Base-by-base conservation (phyloP, 2,888 invertebrate species). In the Vesta saturnalis region DNA sequence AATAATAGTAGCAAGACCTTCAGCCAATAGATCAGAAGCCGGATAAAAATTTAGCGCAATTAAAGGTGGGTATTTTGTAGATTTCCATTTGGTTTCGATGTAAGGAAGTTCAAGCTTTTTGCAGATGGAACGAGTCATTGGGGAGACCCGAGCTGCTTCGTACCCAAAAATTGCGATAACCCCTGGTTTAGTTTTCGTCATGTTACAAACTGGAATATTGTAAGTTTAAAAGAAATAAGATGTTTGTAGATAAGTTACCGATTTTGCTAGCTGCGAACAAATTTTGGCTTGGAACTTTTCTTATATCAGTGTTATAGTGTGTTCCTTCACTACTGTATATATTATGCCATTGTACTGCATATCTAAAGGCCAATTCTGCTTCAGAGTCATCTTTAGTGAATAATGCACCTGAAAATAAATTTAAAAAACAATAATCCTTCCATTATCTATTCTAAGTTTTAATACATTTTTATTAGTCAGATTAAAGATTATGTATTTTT, bases 111-210 rank as follows among this genome's bases (percentile, higher is more conserved):
- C 94, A 75, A 94, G 87, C 64, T 90, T 89, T 79, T 94, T 92
- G 75, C 94, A 93, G 73, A 96, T 90, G 30, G 94, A 94, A 80
- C 94, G 92, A 8, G 95, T 90, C 78, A 95, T 92, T 43, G 89
- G 87, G 1, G 92, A 86, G 0, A 91, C 87, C 39, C 86, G 82
- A 72, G 86, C 87, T 52, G 89, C 87, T 68, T 89, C 89, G 0
- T 96, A 95, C 0, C 96, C 96, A 77, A 97, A 91, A 39, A 97
- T 87, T 46, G 92, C 95, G 2, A 91, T 90, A 1, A 95, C 86
- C 61, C 94, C 94, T 0, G 18, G 15, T 1, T 54, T 54, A 10
- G 10, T 57, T 10, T 59, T 61, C 5, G 59, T 66, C 66, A 74
- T 64, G 55, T 74, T 74, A 58, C 72, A 74, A 58, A 72, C 73